Conservation (phyloP, 2,797 vertebrate species). For the Todus mexicanus region DNA sequence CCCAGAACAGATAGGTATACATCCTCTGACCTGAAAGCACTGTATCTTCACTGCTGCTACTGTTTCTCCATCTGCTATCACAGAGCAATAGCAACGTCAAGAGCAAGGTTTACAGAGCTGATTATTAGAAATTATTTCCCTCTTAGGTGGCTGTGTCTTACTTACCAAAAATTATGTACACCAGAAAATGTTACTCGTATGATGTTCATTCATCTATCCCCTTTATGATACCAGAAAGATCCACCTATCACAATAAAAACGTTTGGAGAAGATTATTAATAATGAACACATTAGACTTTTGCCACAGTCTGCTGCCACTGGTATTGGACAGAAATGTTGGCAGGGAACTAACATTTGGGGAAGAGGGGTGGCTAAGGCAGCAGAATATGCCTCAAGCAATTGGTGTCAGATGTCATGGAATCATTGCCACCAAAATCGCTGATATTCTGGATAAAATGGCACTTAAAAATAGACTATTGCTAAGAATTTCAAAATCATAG, state of each 20-base stretch:
- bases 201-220: background rate
- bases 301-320: background rate
- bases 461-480: background rate
- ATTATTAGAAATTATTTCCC: background rate
- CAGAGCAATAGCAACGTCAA: background rate
- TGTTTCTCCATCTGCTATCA: background rate
- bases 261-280: background rate
- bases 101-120: background rate
- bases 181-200: background rate
- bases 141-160: background rate
- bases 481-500: background rate
- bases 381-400: background rate
- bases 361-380: no score
- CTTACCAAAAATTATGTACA: background rate
- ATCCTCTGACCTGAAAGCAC: background rate
- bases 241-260: background rate
- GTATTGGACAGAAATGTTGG: background rate
- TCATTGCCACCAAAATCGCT: accelerated
- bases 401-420: background rate
- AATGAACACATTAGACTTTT: background rate
- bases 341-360: background rate
- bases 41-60: background rate
- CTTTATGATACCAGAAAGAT: background rate
- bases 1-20: background rate
- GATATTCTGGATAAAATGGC: background rate